Base-by-base conservation (phyloP, 64 coral and sea anemone genomes). In the Pachyseris speciosa region DNA sequence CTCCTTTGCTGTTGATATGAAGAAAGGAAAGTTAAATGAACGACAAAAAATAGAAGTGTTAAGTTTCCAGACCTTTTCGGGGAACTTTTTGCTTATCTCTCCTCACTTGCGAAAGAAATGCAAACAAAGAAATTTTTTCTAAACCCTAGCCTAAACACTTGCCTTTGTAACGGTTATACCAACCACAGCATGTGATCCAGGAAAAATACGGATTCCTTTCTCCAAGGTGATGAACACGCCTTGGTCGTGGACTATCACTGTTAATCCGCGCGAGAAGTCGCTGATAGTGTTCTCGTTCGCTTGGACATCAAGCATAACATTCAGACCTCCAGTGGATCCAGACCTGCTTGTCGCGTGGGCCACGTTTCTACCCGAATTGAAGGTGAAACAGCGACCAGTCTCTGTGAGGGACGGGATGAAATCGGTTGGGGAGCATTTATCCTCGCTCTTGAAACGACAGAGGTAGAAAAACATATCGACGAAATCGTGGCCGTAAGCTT, bases 171-270 rank as follows among this genome's bases (percentile, higher is more conserved):
- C 7, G 9, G 33, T 9, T 43, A 89, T 24, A 8, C 50, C 5
- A 8, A 75, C 61, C 51, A 79, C 22, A n/a, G 72, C 16, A 37
- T 84, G 89, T 33, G 89, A 84, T 38, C 89, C 89, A 4, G 89
- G 89, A 17, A 41, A 41, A 2, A 92, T n/a, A 7, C 74, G 63
- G 52, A 92, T 74, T 9, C 89, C 89, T 44, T 49, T 40, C 12
- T 60, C 36, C 1, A 33, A 10, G 17, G 63, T 37, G 16, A 92
- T 31, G 36, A 43, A 20, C 0, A 68, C 19, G 7, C 66, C 36
- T 57, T 29, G 78, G 5, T 83, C 64, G 15, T 72, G 68, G 2
- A 92, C 66, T 11, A 92, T 27, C 24, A 92, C 79, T 8, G 37
- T 51, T 25, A 92, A 50, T 2, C 89, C 89, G 27, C 27, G 27